phyloP scores from a whole-genome alignment of 2,113 vertebrate genomes.

The Proterorhinus semilunaris region DNA sequence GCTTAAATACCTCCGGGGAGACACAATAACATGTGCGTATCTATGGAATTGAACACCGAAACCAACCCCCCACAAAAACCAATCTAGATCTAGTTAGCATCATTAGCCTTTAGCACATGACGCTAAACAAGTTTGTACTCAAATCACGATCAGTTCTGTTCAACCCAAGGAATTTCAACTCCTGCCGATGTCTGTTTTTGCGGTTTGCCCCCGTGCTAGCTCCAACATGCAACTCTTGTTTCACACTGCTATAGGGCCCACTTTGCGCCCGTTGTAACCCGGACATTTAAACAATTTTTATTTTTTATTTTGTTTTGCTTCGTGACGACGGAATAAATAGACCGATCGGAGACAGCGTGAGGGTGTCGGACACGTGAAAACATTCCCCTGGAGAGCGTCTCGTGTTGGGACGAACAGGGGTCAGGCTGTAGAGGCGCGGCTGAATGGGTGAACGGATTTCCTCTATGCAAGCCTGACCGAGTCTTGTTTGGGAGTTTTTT shows the following conservation, averaged over 20 bases:
- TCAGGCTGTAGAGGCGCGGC: conserved; percentile 28
- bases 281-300: conserved; percentile 48
- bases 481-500: conserved; percentile 29
- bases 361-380: conserved; percentile 55
- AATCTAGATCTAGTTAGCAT: background rate
- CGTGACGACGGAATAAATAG: conserved; percentile 44
- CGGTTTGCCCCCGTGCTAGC: conserved; percentile 54
- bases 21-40: too few species aligned
- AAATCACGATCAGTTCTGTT: background rate
- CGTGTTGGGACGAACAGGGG: conserved; percentile 24
- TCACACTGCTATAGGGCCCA: conserved; percentile 53
- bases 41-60: too few species aligned
- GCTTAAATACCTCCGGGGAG: too few species aligned
- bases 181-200: conserved; percentile 10
- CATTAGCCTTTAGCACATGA: too few species aligned
- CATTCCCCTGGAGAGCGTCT: conserved; percentile 61
- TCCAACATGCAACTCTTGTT: conserved; percentile 58
- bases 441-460: conserved; percentile 39
- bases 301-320: conserved; percentile 32
- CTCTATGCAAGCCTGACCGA: conserved; percentile 59
- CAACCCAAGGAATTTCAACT: background rate
- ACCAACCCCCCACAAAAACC: too few species aligned
- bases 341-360: conserved; percentile 32
- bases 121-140: background rate
- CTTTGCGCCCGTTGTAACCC: conserved; percentile 55